Evolutionary conservation across 2,797 vertebrate species (phyloP).

Genomic region (Salmo trutta): DNA sequence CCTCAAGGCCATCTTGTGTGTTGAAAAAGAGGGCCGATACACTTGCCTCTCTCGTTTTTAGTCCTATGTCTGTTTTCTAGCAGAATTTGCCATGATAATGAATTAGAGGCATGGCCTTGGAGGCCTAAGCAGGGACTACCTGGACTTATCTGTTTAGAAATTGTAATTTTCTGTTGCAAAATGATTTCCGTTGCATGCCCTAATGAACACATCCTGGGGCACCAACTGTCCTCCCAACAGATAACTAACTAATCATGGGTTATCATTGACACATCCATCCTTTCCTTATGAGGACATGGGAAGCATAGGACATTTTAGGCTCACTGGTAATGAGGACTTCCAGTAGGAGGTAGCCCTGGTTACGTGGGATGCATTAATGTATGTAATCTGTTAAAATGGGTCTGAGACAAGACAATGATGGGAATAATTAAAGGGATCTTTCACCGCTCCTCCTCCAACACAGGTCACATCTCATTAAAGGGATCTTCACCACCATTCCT

Average conservation of each 20-base stretch:
- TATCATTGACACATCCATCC: slow-evolving; percentile 55
- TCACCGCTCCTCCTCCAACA: slow-evolving; percentile 61
- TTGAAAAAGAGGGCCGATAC: slow-evolving; percentile 3
- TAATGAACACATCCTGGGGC: not conserved
- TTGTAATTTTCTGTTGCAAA: too few species aligned
- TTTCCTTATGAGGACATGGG: slow-evolving; percentile 47
- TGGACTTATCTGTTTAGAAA: too few species aligned
- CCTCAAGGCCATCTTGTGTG: slow-evolving; percentile 16
- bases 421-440: slow-evolving; percentile 79
- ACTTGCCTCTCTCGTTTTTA: not conserved
- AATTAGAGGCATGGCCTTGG: too few species aligned
- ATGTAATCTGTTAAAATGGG: slow-evolving; percentile 71
- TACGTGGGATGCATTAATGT: slow-evolving; percentile 70
- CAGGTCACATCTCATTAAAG: slow-evolving; percentile 47
- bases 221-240: slow-evolving; percentile 19
- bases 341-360: slow-evolving; percentile 57
- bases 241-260: slow-evolving; percentile 50
- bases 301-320: slow-evolving; percentile 44
- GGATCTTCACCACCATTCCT: too few species aligned
- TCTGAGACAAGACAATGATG: slow-evolving; percentile 71
- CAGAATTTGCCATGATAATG: too few species aligned
- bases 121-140: too few species aligned
- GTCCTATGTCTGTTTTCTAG: too few species aligned
- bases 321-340: slow-evolving; percentile 61
- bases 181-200: too few species aligned